Conservation (phyloP, 2,797 vertebrate species). For the Ptychadena robeensis region DNA sequence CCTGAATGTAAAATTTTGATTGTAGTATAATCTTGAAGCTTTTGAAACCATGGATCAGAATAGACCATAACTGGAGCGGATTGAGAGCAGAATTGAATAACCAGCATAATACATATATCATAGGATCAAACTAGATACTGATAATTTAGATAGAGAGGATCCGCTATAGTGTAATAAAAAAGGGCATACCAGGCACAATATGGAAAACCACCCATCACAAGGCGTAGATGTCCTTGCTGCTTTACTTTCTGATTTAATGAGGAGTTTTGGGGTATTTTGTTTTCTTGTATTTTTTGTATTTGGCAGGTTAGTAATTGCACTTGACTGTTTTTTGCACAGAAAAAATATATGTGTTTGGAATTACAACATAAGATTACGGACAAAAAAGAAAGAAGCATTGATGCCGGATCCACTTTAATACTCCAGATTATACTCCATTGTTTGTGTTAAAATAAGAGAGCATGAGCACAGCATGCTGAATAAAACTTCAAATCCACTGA, state of each 20-base stretch:
- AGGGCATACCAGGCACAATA: constrained; percentile 71
- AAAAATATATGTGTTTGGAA: constrained; percentile 64
- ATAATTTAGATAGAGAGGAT: constrained; percentile 66
- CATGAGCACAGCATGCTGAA: constrained; percentile 59
- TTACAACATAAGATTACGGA: constrained; percentile 62
- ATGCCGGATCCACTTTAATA: too few species aligned
- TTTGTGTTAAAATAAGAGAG: constrained; percentile 64
- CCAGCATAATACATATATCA: constrained; percentile 71
- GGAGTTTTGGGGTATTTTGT: too few species aligned
- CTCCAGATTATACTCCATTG: too few species aligned
- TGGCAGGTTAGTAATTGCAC: constrained; percentile 31
- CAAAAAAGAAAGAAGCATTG: constrained; percentile 66
- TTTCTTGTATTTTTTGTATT: background rate
- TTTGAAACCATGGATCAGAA: constrained; percentile 76
- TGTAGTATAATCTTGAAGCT: constrained; percentile 65
- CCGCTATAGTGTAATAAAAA: constrained; percentile 68
- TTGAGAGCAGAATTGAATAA: constrained; percentile 76
- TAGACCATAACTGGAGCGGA: constrained; percentile 74
- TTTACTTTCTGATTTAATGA: constrained; percentile 63
- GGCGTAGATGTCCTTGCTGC: constrained; percentile 66
- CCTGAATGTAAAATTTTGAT: constrained; percentile 64
- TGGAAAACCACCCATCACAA: constrained; percentile 70
- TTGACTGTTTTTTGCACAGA: constrained; percentile 64
- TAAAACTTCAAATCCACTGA: constrained; percentile 49
- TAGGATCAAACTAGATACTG: constrained; percentile 63